Evolutionary conservation across 1,140 invertebrate genomes (phyloP).

Genomic region (Drosophila repleta): DNA sequence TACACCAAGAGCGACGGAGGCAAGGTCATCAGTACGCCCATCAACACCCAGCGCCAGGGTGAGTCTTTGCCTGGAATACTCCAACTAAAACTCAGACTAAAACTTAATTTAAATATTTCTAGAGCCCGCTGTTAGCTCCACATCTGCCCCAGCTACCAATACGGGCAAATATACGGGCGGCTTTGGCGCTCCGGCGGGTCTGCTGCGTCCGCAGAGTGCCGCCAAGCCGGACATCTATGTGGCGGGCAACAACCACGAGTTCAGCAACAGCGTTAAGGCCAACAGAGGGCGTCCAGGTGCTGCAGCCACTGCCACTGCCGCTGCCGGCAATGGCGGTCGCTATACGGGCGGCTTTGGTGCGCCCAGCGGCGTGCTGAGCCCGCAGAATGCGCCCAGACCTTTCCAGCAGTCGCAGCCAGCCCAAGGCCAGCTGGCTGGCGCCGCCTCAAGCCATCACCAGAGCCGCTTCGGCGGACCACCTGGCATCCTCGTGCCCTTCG

Average conservation of each 20-base stretch:
- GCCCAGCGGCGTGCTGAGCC: conserved; percentile 54
- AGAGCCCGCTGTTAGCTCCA: not conserved
- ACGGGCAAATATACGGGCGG: conserved; percentile 67
- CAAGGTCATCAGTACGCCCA: conserved; percentile 76
- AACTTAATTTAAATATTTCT: no score
- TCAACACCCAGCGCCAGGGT: conserved; percentile 57
- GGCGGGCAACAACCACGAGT: conserved; percentile 58
- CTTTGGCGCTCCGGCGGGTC: conserved; percentile 73
- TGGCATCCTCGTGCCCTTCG: conserved; percentile 74
- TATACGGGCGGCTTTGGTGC: conserved; percentile 67
- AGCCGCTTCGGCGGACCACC: conserved; percentile 80
- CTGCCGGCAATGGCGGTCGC: conserved; percentile 45
- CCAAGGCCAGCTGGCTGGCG: conserved; percentile 4
- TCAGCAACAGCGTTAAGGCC: conserved; percentile 30
- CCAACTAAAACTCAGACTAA: no score
- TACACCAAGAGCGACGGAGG: conserved; percentile 80
- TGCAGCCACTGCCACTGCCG: not conserved
- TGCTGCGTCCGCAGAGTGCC: conserved; percentile 47
- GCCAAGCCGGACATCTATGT: conserved; percentile 60
- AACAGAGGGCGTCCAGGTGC: conserved; percentile 39
- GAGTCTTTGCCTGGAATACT: conserved; percentile 20
- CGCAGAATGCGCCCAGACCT: conserved; percentile 55
- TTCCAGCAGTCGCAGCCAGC: conserved; percentile 52
- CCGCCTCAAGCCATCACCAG: conserved; percentile 38
- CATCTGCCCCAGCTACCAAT: conserved; percentile 14